Evolutionary conservation across 2,888 invertebrate genomes (phyloP), one percentile per base, ranked within the genome.

Genomic region (Acrocyrtus sp.): DNA sequence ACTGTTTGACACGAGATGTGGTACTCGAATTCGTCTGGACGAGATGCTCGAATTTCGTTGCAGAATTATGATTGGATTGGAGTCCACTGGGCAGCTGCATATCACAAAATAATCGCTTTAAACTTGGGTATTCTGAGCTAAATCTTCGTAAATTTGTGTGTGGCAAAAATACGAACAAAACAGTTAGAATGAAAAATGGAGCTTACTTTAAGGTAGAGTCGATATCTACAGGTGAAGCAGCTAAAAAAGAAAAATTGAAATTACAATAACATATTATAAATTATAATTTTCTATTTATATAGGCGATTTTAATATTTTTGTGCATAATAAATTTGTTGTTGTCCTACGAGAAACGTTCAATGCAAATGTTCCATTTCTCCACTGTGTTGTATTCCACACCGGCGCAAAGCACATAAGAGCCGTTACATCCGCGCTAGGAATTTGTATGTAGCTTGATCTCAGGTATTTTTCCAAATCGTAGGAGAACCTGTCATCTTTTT

Each of bases 361-460:
- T 6, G 67, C 48, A 27, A 75, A 75, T 0, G 70, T 69, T 1
- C 45, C 58, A 43, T 77, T 77, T 62, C 63, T 69, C 70, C 75
- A 77, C 29, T 53, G 53, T 2, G 66, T 73, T 2, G 67, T 73
- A 21, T 75, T 70, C 77, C 77, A 77, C 17, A 77, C 73, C 1
- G 77, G 77, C 19, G 75, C 77, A 47, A 73, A 75, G 43, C 77
- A 77, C 67, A 77, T 70, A 3, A 77, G 60, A 8, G 57, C 65
- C n/a, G 66, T 50, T 3, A 77, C 66, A 53, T 77, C 73, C 5
- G 58, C 6, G 29, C 67, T 73, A 50, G 67, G 63, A 19, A 77
- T 70, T 45, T 53, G 56, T 15, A 77, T 73, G 61, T 73, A 77
- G 17, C 70, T 68, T 12, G 77, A 72, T 67, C 77, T 45, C 47